Base-by-base conservation (phyloP, 2,888 invertebrate species). In the Eupithecia vulgata region DNA sequence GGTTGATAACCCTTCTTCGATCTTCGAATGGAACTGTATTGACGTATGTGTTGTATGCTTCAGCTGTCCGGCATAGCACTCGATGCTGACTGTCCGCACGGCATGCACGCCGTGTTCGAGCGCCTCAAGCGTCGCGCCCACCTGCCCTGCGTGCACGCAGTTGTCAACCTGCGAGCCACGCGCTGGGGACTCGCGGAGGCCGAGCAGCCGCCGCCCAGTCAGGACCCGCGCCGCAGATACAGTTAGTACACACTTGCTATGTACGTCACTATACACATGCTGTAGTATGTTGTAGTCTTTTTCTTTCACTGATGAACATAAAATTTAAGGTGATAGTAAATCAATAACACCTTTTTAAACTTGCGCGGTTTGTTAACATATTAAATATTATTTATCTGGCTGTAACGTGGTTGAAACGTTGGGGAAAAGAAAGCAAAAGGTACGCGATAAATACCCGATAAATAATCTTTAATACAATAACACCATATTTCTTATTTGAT, bases 41-140 rank as follows among this genome's bases (percentile, higher is more conserved):
- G 17, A 45, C 7, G n/a, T 62, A 34, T 57, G 48, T 65, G 10
- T 69, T 72, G 67, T 66, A 52, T 52, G 52, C 10, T 40, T 59
- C 82, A 95, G 94, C 78, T 95, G 84, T 95, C 95, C 2, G 95
- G 95, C 68, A 91, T 95, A 81, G 95, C 95, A 59, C 84, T 95
- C 83, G 95, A 95, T 84, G 95, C 95, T 78, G 95, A 94, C 88
- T 95, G 94, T 75, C 90, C 92, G 80, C 73, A 84, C 75, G 91
- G 92, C 82, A 93, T 94, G 91, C 93, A 91, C 85, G 91, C 89
- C 76, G 89, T 90, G 78, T 94, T 94, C 88, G 92, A 91, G 86
- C 92, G 94, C 25, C 87, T 95, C 76, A 88, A 88, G 86, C 88
- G 89, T 52, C 92, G 92, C 80, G 82, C 88, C 71, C 75, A 83